Percentiles rank a stretch among this genome's conserved stretches.
phyloP scores from a whole-genome alignment of 2,888 invertebrate genomes.

The Xylocampa areola region DNA sequence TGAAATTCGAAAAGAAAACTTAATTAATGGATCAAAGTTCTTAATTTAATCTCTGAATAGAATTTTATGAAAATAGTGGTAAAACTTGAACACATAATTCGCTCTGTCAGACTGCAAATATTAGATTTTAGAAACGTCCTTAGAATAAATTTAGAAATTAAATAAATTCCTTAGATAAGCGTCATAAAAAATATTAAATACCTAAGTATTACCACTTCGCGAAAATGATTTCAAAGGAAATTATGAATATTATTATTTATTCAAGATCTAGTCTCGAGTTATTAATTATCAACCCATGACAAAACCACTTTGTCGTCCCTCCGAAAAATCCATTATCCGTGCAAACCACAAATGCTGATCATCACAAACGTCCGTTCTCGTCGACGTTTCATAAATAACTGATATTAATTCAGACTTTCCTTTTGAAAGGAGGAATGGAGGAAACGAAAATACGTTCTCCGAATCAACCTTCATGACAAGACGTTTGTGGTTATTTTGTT shows the following conservation, averaged over 20 bases:
- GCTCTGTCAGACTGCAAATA: too few relatives aligned
- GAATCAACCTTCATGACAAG: conserved; percentile 57
- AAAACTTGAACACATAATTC: not conserved
- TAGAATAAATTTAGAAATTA: too few relatives aligned
- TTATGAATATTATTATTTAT: not conserved
- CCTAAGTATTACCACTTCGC: too few relatives aligned
- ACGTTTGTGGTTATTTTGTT: conserved; percentile 57
- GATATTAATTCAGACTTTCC: conserved; percentile 54
- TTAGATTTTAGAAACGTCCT: conserved; percentile 1
- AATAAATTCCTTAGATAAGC: too few relatives aligned
- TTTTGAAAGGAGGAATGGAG: conserved; percentile 36
- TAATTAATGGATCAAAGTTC: conserved; percentile 4
- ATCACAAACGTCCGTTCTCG: conserved; percentile 53
- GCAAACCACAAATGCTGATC: conserved; percentile 40
- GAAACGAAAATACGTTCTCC: conserved; percentile 53
- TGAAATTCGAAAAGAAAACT: conserved; percentile 1
- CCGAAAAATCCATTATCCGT: conserved; percentile 30
- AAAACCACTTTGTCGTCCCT: conserved; percentile 21
- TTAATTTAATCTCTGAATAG: not conserved
- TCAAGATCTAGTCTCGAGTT: not conserved
- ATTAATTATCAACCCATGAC: conserved; percentile 49
- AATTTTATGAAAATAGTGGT: conserved; percentile 6
- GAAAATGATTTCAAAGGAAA: too few relatives aligned
- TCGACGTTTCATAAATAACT: conserved; percentile 57
- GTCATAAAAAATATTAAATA: too few relatives aligned